Conservation (phyloP, 2,797 vertebrate species). For the Bradypodion pumilum region DNA sequence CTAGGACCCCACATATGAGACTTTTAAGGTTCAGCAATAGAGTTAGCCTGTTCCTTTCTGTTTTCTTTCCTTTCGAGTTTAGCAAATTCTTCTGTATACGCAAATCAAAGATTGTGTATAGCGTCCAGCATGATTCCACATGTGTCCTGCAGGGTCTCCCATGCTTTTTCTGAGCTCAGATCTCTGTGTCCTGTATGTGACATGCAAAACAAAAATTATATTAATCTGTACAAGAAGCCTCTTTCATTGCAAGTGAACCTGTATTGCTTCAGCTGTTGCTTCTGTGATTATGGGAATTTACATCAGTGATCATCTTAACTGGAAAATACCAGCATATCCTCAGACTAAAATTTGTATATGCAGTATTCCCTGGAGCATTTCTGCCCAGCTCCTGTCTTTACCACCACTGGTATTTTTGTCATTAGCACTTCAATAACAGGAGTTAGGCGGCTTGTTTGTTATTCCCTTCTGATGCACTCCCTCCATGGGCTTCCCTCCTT, state of each 20-base stretch:
- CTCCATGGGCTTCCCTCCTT: neutral
- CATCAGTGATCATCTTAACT: conserved; percentile 61
- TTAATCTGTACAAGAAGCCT: conserved; percentile 37
- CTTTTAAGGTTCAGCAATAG: conserved; percentile 35
- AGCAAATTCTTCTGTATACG: conserved; percentile 15
- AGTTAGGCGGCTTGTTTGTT: neutral
- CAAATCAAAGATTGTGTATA: conserved; percentile 40
- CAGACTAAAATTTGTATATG: conserved; percentile 34
- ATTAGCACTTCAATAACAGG: conserved; percentile 39
- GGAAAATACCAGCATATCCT: conserved; percentile 45
- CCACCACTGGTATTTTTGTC: neutral
- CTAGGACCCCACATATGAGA: neutral
- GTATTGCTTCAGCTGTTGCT: conserved; percentile 57
- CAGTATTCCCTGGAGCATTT: conserved; percentile 34
- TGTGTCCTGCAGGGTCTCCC: conserved; percentile 35
- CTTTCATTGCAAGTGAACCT: conserved; percentile 42
- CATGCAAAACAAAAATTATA: conserved; percentile 40
- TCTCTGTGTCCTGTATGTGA: conserved; percentile 56
- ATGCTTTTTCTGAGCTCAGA: conserved; percentile 43
- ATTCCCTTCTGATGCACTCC: conserved; percentile 10
- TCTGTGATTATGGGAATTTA: conserved; percentile 51
- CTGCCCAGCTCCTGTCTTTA: conserved; percentile 18
- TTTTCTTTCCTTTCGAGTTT: conserved; percentile 4
- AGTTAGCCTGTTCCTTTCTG: conserved; percentile 24
- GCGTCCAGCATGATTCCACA: conserved; percentile 43